Conservation (phyloP, 2,888 invertebrate genomes). For the Parochlus steinenii region DNA sequence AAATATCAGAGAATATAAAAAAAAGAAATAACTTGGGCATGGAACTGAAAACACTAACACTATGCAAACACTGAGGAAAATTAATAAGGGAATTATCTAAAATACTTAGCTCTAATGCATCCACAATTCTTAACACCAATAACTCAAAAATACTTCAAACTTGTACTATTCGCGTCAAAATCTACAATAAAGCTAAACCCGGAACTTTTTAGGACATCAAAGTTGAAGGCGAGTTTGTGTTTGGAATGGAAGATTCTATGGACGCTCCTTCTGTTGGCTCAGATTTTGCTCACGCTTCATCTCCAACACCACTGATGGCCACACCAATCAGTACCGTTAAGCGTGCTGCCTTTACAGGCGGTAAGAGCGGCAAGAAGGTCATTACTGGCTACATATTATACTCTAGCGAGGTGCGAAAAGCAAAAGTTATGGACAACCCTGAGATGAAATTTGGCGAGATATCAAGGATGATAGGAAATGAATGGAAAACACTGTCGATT, state of each 20-base stretch:
- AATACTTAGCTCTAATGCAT: too few relatives aligned
- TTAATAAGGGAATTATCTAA: too few relatives aligned
- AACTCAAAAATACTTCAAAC: too few relatives aligned
- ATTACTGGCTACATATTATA: conserved; percentile 96
- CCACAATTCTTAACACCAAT: too few relatives aligned
- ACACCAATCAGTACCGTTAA: conserved; percentile 27
- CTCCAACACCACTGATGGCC: conserved; percentile 29
- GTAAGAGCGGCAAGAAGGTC: conserved; percentile 53
- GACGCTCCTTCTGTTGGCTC: conserved; percentile 72
- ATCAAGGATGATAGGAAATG: conserved; percentile 54
- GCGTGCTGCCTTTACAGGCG: conserved; percentile 15
- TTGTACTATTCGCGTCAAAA: too few relatives aligned
- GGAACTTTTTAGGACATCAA: conserved; percentile 19
- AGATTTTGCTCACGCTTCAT: conserved; percentile 48
- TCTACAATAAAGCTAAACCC: background rate
- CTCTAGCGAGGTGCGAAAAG: conserved; percentile 88
- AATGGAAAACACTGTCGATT: conserved; percentile 87
- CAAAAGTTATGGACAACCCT: conserved; percentile 85
- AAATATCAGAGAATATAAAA: too few relatives aligned
- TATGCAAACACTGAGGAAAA: too few relatives aligned
- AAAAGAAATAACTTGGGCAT: too few relatives aligned
- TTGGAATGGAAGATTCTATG: conserved; percentile 54
- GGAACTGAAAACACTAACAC: too few relatives aligned
- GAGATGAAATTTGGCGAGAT: conserved; percentile 84
- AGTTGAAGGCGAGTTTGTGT: conserved; percentile 14